Percentiles rank a stretch among this genome's conserved stretches.
phyloP scores from a whole-genome alignment of 1,140 invertebrate species.

The Wiebesia pumilae region DNA sequence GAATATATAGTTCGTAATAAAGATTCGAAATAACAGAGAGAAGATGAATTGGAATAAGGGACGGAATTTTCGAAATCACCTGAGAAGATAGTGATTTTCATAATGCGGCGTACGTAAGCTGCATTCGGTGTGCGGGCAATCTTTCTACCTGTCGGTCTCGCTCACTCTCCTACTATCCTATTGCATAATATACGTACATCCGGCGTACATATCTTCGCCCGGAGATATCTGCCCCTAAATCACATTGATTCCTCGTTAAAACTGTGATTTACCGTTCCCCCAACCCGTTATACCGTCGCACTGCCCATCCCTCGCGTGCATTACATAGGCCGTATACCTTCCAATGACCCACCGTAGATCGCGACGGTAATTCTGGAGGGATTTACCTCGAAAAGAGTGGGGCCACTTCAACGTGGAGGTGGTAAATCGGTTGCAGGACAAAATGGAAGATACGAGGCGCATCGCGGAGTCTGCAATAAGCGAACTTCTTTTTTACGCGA shows the following conservation, averaged over 20 bases:
- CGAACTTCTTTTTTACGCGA: neutral
- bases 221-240: constrained; percentile 59
- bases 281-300: neutral
- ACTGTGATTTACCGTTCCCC: constrained; percentile 61
- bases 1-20: too few species aligned
- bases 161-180: neutral
- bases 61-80: neutral
- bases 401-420: neutral
- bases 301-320: constrained; percentile 6
- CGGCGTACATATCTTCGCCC: constrained; percentile 49
- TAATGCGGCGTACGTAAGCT: constrained; percentile 3
- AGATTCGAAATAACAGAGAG: neutral
- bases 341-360: constrained; percentile 44
- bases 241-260: constrained; percentile 65
- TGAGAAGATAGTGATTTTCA: constrained; percentile 8
- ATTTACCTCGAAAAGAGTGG: neutral
- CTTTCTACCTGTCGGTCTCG: neutral
- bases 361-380: neutral
- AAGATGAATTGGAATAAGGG: neutral
- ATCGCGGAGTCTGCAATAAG: too few species aligned
- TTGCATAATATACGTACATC: constrained; percentile 6
- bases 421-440: neutral
- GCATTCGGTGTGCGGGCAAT: neutral
- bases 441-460: neutral
- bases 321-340: constrained; percentile 20